phyloP scores from a whole-genome alignment of 2,797 vertebrate species.

The Chaenodraco wilsoni region DNA sequence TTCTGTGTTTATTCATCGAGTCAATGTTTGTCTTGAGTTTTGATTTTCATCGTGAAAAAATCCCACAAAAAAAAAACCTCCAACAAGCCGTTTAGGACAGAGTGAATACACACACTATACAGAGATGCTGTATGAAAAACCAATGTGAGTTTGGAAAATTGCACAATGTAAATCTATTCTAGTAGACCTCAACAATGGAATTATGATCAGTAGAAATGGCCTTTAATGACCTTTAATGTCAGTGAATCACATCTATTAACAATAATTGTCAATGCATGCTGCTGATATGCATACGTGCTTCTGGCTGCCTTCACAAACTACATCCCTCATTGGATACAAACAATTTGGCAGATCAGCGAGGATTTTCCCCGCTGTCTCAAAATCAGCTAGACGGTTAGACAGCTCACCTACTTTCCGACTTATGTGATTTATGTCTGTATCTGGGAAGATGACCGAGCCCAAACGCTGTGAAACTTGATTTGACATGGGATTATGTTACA shows the following conservation, averaged over 20 bases:
- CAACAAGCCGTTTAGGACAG: too few relatives aligned
- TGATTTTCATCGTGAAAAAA: neutral
- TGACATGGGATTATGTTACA: neutral
- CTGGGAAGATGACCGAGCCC: neutral
- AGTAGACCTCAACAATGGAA: too few relatives aligned
- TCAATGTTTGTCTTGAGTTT: neutral
- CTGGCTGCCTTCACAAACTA: slow-evolving; percentile 23
- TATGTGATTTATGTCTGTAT: slow-evolving; percentile 21
- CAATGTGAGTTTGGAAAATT: too few relatives aligned
- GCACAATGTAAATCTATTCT: too few relatives aligned
- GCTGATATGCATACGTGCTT: neutral
- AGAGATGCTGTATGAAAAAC: too few relatives aligned
- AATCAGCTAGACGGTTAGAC: slow-evolving; percentile 64
- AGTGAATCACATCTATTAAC: too few relatives aligned
- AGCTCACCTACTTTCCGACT: slow-evolving; percentile 68
- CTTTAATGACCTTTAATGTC: too few relatives aligned
- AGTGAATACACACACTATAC: too few relatives aligned
- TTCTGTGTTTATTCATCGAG: slow-evolving; percentile 14
- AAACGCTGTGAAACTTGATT: neutral
- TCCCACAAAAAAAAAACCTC: too few relatives aligned
- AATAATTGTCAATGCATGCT: too few relatives aligned
- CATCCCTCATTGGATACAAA: slow-evolving; percentile 26
- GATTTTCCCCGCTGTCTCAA: slow-evolving; percentile 62
- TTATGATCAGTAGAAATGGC: too few relatives aligned
- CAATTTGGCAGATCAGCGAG: slow-evolving; percentile 57